These are phyloP conservation scores for Danio aesculapii DNA, from an alignment of 2,797 vertebrate genomes.

Conservation along the genomic window DNA sequence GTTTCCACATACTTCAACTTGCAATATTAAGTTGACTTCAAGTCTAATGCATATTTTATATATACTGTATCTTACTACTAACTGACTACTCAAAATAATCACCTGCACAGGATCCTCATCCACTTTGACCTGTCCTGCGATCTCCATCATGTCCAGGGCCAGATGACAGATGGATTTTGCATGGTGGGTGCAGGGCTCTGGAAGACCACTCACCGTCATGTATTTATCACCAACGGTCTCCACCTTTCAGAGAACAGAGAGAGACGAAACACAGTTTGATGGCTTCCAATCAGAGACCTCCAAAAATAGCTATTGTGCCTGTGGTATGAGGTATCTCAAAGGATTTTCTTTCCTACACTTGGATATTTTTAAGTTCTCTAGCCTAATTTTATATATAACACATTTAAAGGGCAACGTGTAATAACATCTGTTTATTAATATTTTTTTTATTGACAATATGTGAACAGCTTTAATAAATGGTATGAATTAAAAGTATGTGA, in stretches of 20 bases:
- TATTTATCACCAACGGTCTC: slow-evolving; percentile 99
- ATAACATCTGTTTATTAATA: too few species aligned
- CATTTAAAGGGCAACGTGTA: neutral
- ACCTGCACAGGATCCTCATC: slow-evolving; percentile 96
- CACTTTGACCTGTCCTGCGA: slow-evolving; percentile 96
- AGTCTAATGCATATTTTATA: neutral
- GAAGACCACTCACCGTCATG: slow-evolving; percentile 98
- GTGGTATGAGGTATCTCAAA: slow-evolving; percentile 5
- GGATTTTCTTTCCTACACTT: neutral
- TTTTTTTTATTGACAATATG: too few species aligned
- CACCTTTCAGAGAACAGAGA: slow-evolving; percentile 79
- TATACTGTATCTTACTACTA: neutral
- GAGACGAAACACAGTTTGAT: slow-evolving; percentile 1
- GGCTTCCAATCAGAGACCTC: neutral
- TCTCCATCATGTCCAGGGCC: slow-evolving; percentile 98
- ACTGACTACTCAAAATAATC: slow-evolving; percentile 10
- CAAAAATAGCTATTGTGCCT: neutral
- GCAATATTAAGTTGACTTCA: slow-evolving; percentile 6
- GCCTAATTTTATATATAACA: neutral
- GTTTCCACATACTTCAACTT: slow-evolving; percentile 1
- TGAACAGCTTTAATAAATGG: too few species aligned
- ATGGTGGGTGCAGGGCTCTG: slow-evolving; percentile 96
- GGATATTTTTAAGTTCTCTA: slow-evolving; percentile 8
- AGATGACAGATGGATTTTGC: slow-evolving; percentile 96
- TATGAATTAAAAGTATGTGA: too few species aligned